These are phyloP conservation scores for Leucoptera coffeella DNA, from an alignment of 2,888 invertebrate genomes.

Conservation along the genomic window DNA sequence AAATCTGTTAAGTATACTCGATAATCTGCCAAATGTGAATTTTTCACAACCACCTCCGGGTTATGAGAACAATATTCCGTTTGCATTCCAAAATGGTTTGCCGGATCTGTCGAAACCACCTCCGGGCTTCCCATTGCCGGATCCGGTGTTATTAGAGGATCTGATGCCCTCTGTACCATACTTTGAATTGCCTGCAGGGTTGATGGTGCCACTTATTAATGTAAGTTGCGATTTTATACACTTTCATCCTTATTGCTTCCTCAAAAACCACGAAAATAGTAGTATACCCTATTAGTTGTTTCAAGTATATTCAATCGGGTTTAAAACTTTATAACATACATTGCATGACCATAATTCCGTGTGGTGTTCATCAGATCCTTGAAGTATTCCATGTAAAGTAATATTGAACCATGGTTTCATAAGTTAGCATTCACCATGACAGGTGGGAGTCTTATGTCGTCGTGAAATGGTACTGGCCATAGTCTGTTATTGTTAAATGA, in stretches of 20 bases:
- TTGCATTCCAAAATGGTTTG: slow-evolving; percentile 55
- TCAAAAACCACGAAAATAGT: no score
- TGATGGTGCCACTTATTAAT: slow-evolving; percentile 96
- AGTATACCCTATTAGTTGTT: no score
- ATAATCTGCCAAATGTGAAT: slow-evolving; percentile 31
- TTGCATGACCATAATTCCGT: no score
- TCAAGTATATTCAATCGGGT: no score
- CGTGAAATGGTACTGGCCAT: no score
- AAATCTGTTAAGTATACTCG: slow-evolving; percentile 20
- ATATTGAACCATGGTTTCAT: no score
- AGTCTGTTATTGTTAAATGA: no score
- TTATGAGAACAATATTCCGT: slow-evolving; percentile 18
- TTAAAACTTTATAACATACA: no score
- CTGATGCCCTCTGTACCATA: slow-evolving; percentile 89
- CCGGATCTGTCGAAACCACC: slow-evolving; percentile 86
- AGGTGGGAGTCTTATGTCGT: no score
- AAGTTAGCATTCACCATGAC: no score
- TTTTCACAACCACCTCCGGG: slow-evolving; percentile 46
- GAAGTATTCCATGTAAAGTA: no score
- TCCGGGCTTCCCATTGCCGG: slow-evolving; percentile 66
- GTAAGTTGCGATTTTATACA: slow-evolving; percentile 41
- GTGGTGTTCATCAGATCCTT: no score
- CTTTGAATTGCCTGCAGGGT: slow-evolving; percentile 93
- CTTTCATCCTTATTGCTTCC: slow-evolving; percentile 7
- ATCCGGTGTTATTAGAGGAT: slow-evolving; percentile 59